Percentiles rank a stretch among this genome's conserved stretches.
Conservation (phyloP, 2,888 invertebrate genomes). For the Limnephilus marmoratus region DNA sequence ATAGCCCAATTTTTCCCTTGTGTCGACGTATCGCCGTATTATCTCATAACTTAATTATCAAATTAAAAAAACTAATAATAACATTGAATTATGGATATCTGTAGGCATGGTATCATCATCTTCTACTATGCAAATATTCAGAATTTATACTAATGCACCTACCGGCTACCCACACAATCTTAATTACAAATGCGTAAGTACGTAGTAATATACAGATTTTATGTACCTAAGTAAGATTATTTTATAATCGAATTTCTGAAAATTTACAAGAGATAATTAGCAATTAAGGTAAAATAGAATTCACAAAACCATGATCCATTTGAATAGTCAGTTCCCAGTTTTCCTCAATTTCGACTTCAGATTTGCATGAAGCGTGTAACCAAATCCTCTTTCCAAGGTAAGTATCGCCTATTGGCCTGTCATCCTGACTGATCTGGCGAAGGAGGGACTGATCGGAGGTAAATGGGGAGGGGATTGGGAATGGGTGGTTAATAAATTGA, state of each 20-base stretch:
- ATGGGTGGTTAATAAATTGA: conserved; percentile 37
- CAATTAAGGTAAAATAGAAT: background rate
- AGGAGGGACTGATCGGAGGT: background rate
- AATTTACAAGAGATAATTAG: background rate
- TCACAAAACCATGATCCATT: background rate
- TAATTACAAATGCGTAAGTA: no score
- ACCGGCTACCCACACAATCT: no score
- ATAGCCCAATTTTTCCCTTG: no score
- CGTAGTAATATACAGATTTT: no score
- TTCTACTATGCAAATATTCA: no score
- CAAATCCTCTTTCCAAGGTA: conserved; percentile 14
- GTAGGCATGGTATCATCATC: no score
- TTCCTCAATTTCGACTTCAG: background rate
- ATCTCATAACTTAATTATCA: no score
- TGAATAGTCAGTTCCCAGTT: background rate
- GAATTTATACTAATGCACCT: no score
- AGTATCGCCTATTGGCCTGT: conserved; percentile 6
- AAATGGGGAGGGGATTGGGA: background rate
- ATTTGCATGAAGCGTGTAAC: conserved; percentile 4
- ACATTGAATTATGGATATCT: no score
- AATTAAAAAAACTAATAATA: no score
- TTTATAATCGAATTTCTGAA: background rate
- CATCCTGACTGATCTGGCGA: background rate
- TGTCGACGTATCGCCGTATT: no score
- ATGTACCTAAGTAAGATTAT: background rate